These are phyloP conservation scores for Thalassoma bifasciatum DNA, from an alignment of 2,113 vertebrate species.

Conservation along the genomic window DNA sequence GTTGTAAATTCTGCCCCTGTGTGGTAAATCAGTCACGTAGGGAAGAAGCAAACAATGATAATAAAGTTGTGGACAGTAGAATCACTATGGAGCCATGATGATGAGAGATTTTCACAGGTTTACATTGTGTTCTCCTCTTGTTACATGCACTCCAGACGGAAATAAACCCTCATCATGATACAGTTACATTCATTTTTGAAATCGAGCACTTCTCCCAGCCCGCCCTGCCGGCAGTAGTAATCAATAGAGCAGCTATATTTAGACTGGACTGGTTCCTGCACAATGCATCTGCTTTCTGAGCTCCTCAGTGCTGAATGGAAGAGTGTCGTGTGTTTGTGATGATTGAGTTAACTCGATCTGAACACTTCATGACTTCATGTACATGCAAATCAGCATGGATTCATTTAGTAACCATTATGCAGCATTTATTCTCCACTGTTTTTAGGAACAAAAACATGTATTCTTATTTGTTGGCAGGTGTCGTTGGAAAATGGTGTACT, in stretches of 20 bases:
- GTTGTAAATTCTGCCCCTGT: slow-evolving; percentile 28
- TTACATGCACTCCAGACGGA: slow-evolving; percentile 26
- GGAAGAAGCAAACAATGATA: slow-evolving; percentile 26
- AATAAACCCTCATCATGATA: slow-evolving; percentile 31
- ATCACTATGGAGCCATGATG: neutral
- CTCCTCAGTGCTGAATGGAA: slow-evolving; percentile 6
- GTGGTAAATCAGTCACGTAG: slow-evolving; percentile 30
- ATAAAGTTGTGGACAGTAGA: neutral
- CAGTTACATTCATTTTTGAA: slow-evolving; percentile 21
- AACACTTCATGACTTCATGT: neutral
- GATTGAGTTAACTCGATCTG: neutral
- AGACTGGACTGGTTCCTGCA: slow-evolving; percentile 42
- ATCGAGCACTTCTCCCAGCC: slow-evolving; percentile 9
- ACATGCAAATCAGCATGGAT: neutral
- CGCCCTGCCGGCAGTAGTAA: slow-evolving; percentile 49
- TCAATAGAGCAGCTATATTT: slow-evolving; percentile 75
- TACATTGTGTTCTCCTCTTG: slow-evolving; percentile 6
- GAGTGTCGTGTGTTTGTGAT: slow-evolving; percentile 24
- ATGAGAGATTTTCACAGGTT: slow-evolving; percentile 9
- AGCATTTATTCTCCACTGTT: too few species aligned
- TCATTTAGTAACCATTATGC: too few species aligned
- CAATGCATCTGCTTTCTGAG: slow-evolving; percentile 38
- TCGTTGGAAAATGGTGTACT: too few species aligned
- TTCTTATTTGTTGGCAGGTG: too few species aligned
- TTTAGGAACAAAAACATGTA: too few species aligned